phyloP scores from a whole-genome alignment of 1,140 invertebrate species.

The Calliopsis andreniformis region DNA sequence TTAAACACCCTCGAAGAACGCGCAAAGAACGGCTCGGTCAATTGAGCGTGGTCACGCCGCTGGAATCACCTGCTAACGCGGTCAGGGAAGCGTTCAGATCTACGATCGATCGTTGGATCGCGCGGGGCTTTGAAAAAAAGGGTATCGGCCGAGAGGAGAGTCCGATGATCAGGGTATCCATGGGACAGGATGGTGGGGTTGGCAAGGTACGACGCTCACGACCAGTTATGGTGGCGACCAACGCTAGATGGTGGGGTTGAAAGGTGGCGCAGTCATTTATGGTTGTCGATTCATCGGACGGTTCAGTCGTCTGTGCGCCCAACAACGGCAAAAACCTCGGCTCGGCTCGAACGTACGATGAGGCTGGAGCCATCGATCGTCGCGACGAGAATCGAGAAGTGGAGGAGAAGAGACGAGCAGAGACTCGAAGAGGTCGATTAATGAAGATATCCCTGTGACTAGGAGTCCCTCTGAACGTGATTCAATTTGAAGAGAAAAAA shows the following conservation, averaged over 20 bases:
- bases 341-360: background rate
- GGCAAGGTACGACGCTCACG: constrained; percentile 34
- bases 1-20: too few species aligned
- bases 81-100: too few species aligned
- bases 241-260: constrained; percentile 59
- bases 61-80: background rate
- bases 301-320: constrained; percentile 41
- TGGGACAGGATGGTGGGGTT: constrained; percentile 54
- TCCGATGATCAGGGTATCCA: constrained; percentile 51
- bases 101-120: background rate
- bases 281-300: constrained; percentile 42
- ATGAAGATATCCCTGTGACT: too few species aligned
- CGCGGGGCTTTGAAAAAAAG: constrained; percentile 31
- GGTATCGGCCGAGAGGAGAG: constrained; percentile 43
- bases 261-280: constrained; percentile 64
- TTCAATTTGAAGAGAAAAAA: too few species aligned
- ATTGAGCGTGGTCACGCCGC: background rate
- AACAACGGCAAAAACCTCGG: constrained; percentile 30
- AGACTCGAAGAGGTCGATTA: background rate
- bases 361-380: background rate
- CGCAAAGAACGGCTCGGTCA: background rate
- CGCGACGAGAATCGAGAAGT: background rate
- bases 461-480: too few species aligned
- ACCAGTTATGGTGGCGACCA: constrained; percentile 58
- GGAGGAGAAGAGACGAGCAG: background rate